These are phyloP conservation scores for Elanoides forficatus DNA, from an alignment of 2,113 vertebrate genomes.

Conservation along the genomic window DNA sequence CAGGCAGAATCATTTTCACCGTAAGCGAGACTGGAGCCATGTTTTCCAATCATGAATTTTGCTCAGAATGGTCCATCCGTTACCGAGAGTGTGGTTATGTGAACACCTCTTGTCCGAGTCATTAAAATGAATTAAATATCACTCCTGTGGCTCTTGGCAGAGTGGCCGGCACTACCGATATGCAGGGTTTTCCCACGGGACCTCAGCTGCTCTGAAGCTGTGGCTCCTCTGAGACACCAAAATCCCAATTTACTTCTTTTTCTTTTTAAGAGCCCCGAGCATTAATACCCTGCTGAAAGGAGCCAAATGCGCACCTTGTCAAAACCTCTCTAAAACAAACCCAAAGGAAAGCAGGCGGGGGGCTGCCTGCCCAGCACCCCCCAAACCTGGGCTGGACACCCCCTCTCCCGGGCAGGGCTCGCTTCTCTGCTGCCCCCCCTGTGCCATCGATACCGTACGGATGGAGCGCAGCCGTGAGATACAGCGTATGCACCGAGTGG, in stretches of 20 bases:
- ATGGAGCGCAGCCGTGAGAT: fast-evolving
- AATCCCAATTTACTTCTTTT: not conserved
- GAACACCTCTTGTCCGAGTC: not conserved
- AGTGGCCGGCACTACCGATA: not conserved
- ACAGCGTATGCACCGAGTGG: fast-evolving
- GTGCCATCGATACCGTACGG: fast-evolving
- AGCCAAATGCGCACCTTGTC: fast-evolving
- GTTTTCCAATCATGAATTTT: not conserved
- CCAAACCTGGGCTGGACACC: no score
- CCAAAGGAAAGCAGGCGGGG: not conserved
- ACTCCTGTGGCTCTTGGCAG: not conserved
- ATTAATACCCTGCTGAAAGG: not conserved
- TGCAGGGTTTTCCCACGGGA: fast-evolving
- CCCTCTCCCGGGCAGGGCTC: not conserved
- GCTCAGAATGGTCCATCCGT: not conserved
- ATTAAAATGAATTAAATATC: not conserved
- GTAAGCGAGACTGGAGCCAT: fast-evolving
- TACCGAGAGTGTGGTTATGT: fast-evolving
- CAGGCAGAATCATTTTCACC: not conserved
- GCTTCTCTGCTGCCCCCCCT: not conserved
- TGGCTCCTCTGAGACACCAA: not conserved
- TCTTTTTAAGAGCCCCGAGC: not conserved
- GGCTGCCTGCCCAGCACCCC: not conserved
- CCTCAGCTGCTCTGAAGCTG: not conserved
- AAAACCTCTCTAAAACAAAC: not conserved